phyloP scores from a whole-genome alignment of 2,797 vertebrate species.

The Brotula barbata region DNA sequence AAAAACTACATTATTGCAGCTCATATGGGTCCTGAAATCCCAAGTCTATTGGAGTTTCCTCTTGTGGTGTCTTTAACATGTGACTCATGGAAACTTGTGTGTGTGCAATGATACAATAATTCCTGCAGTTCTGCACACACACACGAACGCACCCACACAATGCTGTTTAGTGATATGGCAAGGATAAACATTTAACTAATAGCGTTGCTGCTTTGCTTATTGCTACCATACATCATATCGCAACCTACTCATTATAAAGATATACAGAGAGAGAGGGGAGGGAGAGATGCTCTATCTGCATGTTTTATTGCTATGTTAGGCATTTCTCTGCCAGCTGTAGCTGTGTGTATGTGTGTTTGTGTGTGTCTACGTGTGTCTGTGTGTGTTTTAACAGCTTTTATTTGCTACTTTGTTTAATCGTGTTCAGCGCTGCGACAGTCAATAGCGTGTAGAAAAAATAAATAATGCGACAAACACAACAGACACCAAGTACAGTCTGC shows the following conservation, averaged over 20 bases:
- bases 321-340: constrained; percentile 58
- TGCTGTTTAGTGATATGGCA: constrained; percentile 50
- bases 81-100: constrained; percentile 6
- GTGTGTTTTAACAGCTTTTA: constrained; percentile 37
- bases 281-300: constrained; percentile 65
- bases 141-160: constrained; percentile 15
- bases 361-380: background rate
- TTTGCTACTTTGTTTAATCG: constrained; percentile 51
- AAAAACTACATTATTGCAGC: constrained; percentile 1
- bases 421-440: constrained; percentile 33
- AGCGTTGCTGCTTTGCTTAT: constrained; percentile 68
- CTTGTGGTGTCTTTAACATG: constrained; percentile 12
- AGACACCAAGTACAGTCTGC: too few relatives aligned
- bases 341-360: constrained; percentile 9
- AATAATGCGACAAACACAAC: constrained; percentile 37
- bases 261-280: constrained; percentile 37
- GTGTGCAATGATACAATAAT: constrained; percentile 17
- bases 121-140: constrained; percentile 27
- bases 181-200: constrained; percentile 72
- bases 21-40: constrained; percentile 5
- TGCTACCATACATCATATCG: constrained; percentile 72
- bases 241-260: constrained; percentile 72
- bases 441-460: constrained; percentile 40
- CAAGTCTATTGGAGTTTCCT: too few relatives aligned
- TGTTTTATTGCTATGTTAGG: constrained; percentile 73